phyloP scores from a whole-genome alignment of 2,888 invertebrate genomes.

The Hedychridium roseum region DNA sequence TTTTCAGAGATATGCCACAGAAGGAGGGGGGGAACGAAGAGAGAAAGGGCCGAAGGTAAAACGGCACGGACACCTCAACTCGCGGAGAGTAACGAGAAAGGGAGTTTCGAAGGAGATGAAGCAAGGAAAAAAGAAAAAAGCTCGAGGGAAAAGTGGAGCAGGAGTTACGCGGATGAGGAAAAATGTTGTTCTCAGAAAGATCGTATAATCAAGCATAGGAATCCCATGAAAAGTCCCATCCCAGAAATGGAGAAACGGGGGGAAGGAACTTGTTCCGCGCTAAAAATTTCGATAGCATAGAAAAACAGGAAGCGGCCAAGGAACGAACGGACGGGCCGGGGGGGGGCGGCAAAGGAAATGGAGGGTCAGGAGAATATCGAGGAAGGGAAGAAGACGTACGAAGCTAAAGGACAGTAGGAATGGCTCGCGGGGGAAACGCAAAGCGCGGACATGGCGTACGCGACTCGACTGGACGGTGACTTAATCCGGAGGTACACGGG shows the following conservation, averaged over 20 bases:
- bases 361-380: neutral
- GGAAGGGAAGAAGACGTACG: slow-evolving; percentile 2
- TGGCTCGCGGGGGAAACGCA: slow-evolving; percentile 17
- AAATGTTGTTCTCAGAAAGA: too few relatives aligned
- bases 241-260: too few relatives aligned
- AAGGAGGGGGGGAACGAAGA: slow-evolving; percentile 8
- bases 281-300: too few relatives aligned
- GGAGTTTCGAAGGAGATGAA: neutral
- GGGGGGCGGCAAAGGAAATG: slow-evolving; percentile 9
- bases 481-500: slow-evolving; percentile 38
- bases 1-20: slow-evolving; percentile 36
- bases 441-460: slow-evolving; percentile 19
- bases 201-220: too few relatives aligned
- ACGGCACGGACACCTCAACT: neutral
- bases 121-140: slow-evolving; percentile 1
- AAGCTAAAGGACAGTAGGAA: slow-evolving; percentile 7
- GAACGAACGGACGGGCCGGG: slow-evolving; percentile 1
- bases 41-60: neutral
- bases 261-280: too few relatives aligned
- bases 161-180: too few relatives aligned
- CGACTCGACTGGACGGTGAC: slow-evolving; percentile 34
- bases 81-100: neutral
- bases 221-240: too few relatives aligned
- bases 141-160: slow-evolving; percentile 6
- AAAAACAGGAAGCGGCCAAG: slow-evolving; percentile 3